Evolutionary conservation across 1,140 invertebrate species (phyloP), one percentile per base, ranked within the genome.

Genomic region (Bombus difficillimus): DNA sequence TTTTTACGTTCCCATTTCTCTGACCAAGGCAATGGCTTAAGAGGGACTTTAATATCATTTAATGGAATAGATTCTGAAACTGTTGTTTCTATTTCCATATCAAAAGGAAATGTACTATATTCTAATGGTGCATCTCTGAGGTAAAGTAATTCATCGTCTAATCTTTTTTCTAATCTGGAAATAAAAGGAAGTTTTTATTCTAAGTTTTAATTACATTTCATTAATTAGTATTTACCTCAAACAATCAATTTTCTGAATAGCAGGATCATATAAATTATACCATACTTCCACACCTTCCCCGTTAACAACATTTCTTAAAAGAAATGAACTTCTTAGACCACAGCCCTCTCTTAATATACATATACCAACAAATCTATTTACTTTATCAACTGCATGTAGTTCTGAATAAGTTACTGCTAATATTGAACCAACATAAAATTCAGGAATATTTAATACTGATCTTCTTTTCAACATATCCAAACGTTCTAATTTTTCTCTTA

Each of bases 401-500:
- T 99, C 99, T 2, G 98, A 97, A 81, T 97, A 97, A n/a, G 97
- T 98, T 2, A 99, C 98, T 72, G 98, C 98, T 92, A 99, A 91
- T 85, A 99, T 97, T 37, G 98, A 98, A 72, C 99, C 99, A 92
- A 99, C 98, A 96, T 99, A 99, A 96, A 99, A 99, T 94, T 99
- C 99, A 8, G 99, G 99, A 88, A 99, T 98, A 92, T 98, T 97
- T 83, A 99, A 96, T 85, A 97, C 95, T 81, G 94, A 95, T 92
- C 99, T 96, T 84, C 99, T 96, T 75, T 97, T 97, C 3, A 99
- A 90, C 99, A 99, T 99, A 94, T 99, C 99, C 77, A 96, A 95
- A 82, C 99, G 96, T 92, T 99, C 98, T 22, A 99, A 93, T 93
- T 97, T 98, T 94, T 99, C 99, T 87, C 97, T 95, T 0, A 99